Conservation (phyloP, 2,113 vertebrate genomes). For the human (Homo sapiens) region GRCh38 chr12:76485501-76486000, state of each 20-base stretch:
- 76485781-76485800: not conserved
- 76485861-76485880: conserved; percentile 15
- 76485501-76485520: too few relatives aligned
- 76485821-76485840: not conserved
- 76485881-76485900: not conserved
- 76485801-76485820: conserved; percentile 10
- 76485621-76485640: conserved; percentile 23
- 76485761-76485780: not conserved
- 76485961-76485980: conserved; percentile 11
- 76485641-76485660: conserved; percentile 42
- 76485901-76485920: conserved; percentile 32
- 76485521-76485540: too few relatives aligned
- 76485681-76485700: not conserved
- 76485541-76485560: not conserved
- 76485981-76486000: conserved; percentile 40
- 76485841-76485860: conserved; percentile 1
- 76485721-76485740: not conserved
- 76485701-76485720: not conserved
- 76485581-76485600: not conserved
- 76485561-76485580: not conserved
- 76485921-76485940: not conserved
- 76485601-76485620: not conserved
- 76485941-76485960: not conserved
- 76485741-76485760: not conserved
- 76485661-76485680: not conserved